These are phyloP conservation scores for Brachyhypopomus gauderio DNA, from an alignment of 2,113 vertebrate species.

Conservation along the genomic window DNA sequence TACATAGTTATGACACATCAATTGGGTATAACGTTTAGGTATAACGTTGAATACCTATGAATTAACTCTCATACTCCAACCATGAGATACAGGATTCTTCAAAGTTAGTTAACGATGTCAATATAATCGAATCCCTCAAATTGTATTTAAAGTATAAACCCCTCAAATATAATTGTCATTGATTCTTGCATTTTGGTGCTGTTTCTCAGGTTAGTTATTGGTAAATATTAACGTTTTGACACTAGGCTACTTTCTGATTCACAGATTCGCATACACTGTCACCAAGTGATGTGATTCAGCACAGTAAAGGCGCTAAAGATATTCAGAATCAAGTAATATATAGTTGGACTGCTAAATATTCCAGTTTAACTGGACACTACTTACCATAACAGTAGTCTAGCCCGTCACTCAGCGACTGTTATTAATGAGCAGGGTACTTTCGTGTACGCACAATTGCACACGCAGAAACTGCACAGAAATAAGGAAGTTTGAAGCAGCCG, in stretches of 20 bases:
- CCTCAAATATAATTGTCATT: neutral
- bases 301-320: neutral
- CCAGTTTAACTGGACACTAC: slow-evolving; percentile 2
- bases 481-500: slow-evolving; percentile 39
- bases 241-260: neutral
- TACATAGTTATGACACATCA: neutral
- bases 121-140: neutral
- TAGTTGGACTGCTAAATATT: too few species aligned
- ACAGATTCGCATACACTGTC: neutral
- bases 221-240: too few species aligned
- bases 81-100: neutral
- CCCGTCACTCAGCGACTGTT: neutral
- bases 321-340: neutral
- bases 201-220: neutral
- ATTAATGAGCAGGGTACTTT: neutral
- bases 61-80: neutral
- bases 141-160: neutral
- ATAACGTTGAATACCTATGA: neutral
- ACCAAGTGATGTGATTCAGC: neutral
- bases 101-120: neutral
- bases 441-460: neutral
- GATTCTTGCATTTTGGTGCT: neutral
- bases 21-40: neutral
- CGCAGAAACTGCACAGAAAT: slow-evolving; percentile 20
- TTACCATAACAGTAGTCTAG: neutral